phyloP scores from a whole-genome alignment of 1,140 invertebrate genomes.

The Zaprionus lachaisei region DNA sequence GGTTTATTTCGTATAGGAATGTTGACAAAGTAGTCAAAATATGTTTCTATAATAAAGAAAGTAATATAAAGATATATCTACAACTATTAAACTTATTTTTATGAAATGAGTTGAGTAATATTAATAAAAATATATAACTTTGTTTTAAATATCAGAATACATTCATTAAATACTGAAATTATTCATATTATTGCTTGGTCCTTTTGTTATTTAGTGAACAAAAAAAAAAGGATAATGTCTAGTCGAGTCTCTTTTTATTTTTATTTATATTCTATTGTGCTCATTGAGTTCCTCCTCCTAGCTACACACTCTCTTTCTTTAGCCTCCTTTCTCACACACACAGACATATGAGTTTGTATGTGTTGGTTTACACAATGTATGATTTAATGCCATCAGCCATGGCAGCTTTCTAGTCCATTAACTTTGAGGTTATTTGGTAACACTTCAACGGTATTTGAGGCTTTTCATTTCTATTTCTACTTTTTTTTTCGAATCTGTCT shows the following conservation, averaged over 20 bases:
- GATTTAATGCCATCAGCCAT: conserved; percentile 74
- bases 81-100: no score
- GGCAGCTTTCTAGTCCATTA: conserved; percentile 78
- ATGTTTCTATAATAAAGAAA: no score
- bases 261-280: conserved; percentile 6
- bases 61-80: no score
- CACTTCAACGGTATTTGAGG: conserved; percentile 63
- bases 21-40: no score
- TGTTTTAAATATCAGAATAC: no score
- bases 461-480: conserved; percentile 34
- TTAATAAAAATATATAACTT: no score
- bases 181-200: no score
- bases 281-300: not conserved
- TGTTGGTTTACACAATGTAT: conserved; percentile 36
- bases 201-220: no score
- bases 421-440: conserved; percentile 73
- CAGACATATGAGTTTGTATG: not conserved
- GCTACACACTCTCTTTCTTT: not conserved
- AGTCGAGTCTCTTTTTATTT: not conserved
- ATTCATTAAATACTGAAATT: no score
- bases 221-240: not conserved
- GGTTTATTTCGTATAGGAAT: not conserved
- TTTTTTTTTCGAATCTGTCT: conserved; percentile 23
- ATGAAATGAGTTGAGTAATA: no score
- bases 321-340: not conserved